phyloP scores from a whole-genome alignment of 2,888 invertebrate species.

The Empis livida region DNA sequence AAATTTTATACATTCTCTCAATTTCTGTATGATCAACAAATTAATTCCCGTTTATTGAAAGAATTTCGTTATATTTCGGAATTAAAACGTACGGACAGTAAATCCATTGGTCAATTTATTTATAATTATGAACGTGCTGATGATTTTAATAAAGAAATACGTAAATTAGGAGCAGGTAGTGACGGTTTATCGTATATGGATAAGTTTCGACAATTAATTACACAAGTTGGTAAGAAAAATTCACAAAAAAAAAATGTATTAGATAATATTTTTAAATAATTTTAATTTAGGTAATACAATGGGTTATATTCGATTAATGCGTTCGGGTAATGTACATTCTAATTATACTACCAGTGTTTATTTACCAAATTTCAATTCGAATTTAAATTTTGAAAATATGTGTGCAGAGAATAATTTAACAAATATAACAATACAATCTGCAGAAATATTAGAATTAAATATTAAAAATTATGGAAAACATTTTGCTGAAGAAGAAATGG shows the following conservation, averaged over 20 bases:
- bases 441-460: constrained; percentile 62
- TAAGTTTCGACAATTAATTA: constrained; percentile 80
- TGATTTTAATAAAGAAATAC: constrained; percentile 82
- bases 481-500: constrained; percentile 54
- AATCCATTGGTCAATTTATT: background rate
- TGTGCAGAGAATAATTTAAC: constrained; percentile 47
- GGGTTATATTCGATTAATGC: constrained; percentile 88
- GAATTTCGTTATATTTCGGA: constrained; percentile 76
- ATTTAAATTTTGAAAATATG: constrained; percentile 49
- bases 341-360: constrained; percentile 85
- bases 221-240: constrained; percentile 63
- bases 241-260: background rate
- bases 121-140: constrained; percentile 73
- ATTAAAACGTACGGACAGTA: constrained; percentile 18
- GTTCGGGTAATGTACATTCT: constrained; percentile 86
- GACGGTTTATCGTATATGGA: constrained; percentile 84
- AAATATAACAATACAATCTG: constrained; percentile 47
- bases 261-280: background rate
- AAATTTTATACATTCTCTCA: constrained; percentile 92
- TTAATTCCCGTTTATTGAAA: constrained; percentile 85
- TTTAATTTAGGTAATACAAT: constrained; percentile 56
- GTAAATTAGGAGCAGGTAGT: constrained; percentile 68
- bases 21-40: constrained; percentile 95
- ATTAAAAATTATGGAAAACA: constrained; percentile 67
- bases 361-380: constrained; percentile 61